phyloP scores from a whole-genome alignment of 2,113 vertebrate species.

The Epinephelus fuscoguttatus region DNA sequence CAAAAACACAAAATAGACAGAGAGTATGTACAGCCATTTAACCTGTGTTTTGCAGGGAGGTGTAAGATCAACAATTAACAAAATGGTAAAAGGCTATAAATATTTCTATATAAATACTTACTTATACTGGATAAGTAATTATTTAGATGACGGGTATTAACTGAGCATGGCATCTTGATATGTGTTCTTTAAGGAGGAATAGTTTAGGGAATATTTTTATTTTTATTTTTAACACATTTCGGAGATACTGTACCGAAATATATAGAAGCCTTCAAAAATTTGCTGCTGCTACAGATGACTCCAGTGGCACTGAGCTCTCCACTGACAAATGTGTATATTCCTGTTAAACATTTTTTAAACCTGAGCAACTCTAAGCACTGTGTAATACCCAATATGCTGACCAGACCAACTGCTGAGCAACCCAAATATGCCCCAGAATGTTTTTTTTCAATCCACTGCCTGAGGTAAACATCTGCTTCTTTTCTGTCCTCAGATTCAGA shows the following conservation, averaged over 20 bases:
- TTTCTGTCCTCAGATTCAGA: constrained; percentile 13
- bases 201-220: background rate
- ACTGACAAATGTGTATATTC: background rate
- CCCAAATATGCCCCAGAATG: constrained; percentile 4
- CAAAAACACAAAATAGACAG: background rate
- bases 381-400: constrained; percentile 34
- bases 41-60: background rate
- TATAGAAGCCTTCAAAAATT: background rate
- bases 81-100: background rate
- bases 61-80: background rate
- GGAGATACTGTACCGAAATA: background rate
- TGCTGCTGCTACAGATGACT: constrained; percentile 17
- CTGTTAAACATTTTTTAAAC: constrained; percentile 39
- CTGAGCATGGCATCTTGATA: background rate
- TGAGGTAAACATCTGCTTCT: constrained; percentile 39
- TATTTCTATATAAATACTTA: background rate
- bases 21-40: background rate
- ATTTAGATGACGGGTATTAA: background rate
- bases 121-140: background rate
- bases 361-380: constrained; percentile 23
- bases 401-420: background rate
- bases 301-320: background rate
- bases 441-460: constrained; percentile 16
- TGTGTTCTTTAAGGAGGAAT: background rate
- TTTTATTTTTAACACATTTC: background rate